Evolutionary conservation across 1,140 invertebrate species (phyloP), one percentile per base, ranked within the genome.

Genomic region (Brachionus manjavacas): DNA sequence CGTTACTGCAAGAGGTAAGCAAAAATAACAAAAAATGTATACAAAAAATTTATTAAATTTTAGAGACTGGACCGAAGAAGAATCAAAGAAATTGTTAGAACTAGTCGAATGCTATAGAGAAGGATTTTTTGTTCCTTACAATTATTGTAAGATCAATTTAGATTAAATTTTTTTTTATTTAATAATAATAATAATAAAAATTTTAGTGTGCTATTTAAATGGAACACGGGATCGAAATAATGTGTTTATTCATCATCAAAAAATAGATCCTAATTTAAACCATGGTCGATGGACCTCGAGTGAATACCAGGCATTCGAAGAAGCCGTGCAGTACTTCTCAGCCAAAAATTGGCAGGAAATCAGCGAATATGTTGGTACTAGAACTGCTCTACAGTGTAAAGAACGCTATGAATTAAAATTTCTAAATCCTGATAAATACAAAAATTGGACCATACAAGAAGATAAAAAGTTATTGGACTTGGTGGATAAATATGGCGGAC

Each of bases 41-140:
- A 64, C 16, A 31, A 4, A n/a, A 49, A 55, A 80, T 81, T 35
- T 28, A 39, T 28, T 43, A 35, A 64, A 28, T 43, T 64, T 35
- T 23, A 81, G 79, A 81, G 79, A 81, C 35, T 81, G 79, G 79
- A 64, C n/a, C 23, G 79, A 81, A 68, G 41, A 81, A 81, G 79
- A 81, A 43, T 41, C 79, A 43, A 41, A 81, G 4, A n/a, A 9
- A 68, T 68, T 81, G 39, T 60, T 60, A 64, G 52, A 81, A 12
- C 52, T 64, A n/a, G 79, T 55, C 11, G 52, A 81, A 81, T n/a
- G 14, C 9, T 28, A 81, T 16, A 39, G 79, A 64, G 31, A 64
- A 3, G 79, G 79, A 16, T 28, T 16, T 64, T 81, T 81, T 68
- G 52, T 81, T 0, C 79, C 79, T 4, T 81, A 81, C 11, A 81